A percentile compares a stretch with the other conserved stretches of the same genome.
Evolutionary conservation across 2,888 invertebrate species (phyloP).

Genomic region (Machimus rusticus): DNA sequence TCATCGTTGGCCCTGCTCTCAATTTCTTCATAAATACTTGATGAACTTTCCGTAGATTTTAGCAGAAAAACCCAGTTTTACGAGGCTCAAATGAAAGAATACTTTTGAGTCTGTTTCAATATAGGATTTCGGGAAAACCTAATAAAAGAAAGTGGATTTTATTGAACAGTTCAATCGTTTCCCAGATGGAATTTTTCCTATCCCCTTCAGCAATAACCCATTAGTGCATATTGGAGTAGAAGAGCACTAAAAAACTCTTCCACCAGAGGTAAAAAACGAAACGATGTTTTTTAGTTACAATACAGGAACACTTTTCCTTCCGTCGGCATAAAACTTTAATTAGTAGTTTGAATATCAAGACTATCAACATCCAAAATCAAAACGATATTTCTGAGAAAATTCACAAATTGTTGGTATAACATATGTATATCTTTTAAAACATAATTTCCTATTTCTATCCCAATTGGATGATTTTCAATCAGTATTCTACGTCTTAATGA

Average conservation of each 20-base stretch:
- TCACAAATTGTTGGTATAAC: background rate
- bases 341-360: background rate
- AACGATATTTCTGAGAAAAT: background rate
- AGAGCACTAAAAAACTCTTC: background rate
- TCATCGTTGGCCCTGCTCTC: background rate
- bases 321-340: background rate
- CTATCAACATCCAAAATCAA: background rate
- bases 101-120: background rate
- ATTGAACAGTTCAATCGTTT: background rate
- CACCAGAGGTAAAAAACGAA: background rate
- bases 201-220: background rate
- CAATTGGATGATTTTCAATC: background rate
- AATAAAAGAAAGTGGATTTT: background rate
- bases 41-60: background rate
- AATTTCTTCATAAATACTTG: background rate
- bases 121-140: background rate
- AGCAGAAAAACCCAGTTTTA: background rate
- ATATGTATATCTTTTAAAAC: background rate
- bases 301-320: background rate
- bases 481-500: background rate
- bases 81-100: background rate
- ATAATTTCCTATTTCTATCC: background rate
- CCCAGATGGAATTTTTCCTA: background rate
- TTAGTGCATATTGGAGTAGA: background rate
- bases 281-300: background rate